A percentile compares a stretch with the other conserved stretches of the same genome.
These are phyloP conservation scores for Gymnocephalus cernua DNA, from an alignment of 2,113 vertebrate species.

Conservation along the genomic window DNA sequence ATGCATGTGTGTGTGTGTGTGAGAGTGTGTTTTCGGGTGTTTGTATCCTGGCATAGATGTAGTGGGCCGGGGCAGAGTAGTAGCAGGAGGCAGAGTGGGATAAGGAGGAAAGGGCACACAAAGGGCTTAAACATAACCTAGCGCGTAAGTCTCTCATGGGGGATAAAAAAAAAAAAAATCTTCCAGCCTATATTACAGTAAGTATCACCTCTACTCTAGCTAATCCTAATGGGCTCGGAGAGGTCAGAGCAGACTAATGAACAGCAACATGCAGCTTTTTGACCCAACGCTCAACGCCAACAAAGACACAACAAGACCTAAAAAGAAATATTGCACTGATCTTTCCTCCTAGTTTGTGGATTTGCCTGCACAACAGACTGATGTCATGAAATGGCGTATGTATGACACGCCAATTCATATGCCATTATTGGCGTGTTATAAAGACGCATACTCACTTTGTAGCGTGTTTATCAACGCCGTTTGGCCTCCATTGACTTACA, in stretches of 20 bases:
- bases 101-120: constrained; percentile 71
- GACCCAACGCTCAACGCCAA: neutral
- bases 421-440: too few species aligned
- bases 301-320: neutral
- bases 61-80: constrained; percentile 31
- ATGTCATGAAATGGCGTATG: too few species aligned
- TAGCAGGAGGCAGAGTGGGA: constrained; percentile 64
- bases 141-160: constrained; percentile 53
- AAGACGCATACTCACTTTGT: too few species aligned
- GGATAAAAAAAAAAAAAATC: constrained; percentile 52
- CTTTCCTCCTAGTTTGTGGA: neutral
- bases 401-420: too few species aligned
- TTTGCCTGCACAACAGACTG: too few species aligned
- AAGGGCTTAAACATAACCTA: constrained; percentile 76
- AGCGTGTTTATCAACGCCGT: too few species aligned
- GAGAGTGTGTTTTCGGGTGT: constrained; percentile 34
- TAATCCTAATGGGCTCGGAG: constrained; percentile 62
- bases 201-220: constrained; percentile 58
- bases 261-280: constrained; percentile 7
- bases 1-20: constrained; percentile 29
- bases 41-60: constrained; percentile 54
- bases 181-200: constrained; percentile 52
- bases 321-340: neutral
- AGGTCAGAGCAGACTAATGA: constrained; percentile 40
- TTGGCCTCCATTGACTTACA: too few species aligned